Base-by-base conservation (phyloP, 2,797 vertebrate species). In the Catamblyrhynchus diadema region DNA sequence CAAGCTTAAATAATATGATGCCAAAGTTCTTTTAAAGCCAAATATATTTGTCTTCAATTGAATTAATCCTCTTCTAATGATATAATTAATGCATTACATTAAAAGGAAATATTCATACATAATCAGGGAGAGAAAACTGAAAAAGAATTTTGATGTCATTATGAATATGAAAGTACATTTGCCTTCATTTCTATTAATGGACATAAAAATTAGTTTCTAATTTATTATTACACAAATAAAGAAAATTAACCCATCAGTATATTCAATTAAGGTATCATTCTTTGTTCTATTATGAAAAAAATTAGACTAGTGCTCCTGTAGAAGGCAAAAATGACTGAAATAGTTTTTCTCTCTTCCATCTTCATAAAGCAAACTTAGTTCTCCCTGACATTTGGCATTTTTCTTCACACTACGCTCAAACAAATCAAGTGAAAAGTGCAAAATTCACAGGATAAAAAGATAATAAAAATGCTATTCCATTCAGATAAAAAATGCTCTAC, bases 181-280 rank as follows among this genome's bases (percentile, higher is more conserved):
- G 53, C 30, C 42, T 94, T 87, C 4, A 59, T 92, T 93, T 89
- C 41, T 42, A 74, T 45, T 93, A 91, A 88, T 75, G 54, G 50
- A 57, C 17, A 78, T 51, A 88, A 77, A 92, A 92, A 91, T 23
- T 69, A 47, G 6, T 5, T 74, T 94, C 80, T 73, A 84, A 90
- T 84, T 79, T 83, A 65, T 84, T 84, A 53, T 32, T 67, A 62
- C 12, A 39, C 39, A 93, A 94, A 91, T 89, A 94, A 86, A 87
- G 44, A 84, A 70, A 86, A 77, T 74, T 70, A 95, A 71, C 32
- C 28, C 64, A 94, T 75, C 53, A 88, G 56, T 90, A 89, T 64
- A 37, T 79, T 95, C 50, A 94, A 61, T 88, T 85, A 73, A 66
- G 14, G 8, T 32, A 94, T 47, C 2, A 1, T 79, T 64, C 16